Evolutionary conservation across 2,113 vertebrate genomes (phyloP).

Genomic region (Cheilinus undulatus): DNA sequence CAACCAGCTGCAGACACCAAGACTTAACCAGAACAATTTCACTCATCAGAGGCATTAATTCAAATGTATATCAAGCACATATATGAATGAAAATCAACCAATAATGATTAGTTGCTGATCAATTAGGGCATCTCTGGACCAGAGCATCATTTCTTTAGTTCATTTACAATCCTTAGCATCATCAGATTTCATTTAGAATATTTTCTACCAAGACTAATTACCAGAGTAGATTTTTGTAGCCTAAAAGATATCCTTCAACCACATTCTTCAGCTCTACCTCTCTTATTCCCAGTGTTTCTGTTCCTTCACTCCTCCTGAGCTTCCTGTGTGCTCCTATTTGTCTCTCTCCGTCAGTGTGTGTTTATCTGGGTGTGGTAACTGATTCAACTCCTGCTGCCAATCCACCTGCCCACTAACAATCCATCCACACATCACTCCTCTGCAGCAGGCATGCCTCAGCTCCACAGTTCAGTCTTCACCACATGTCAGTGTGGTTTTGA

Average conservation of each 20-base stretch:
- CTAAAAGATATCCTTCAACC: not conserved
- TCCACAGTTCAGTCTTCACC: not conserved
- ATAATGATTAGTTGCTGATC: too few relatives aligned
- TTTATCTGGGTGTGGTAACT: not conserved
- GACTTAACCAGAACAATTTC: too few relatives aligned
- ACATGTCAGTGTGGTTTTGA: not conserved
- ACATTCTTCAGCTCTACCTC: not conserved
- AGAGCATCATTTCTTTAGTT: too few relatives aligned
- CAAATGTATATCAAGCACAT: too few relatives aligned
- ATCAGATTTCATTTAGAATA: not conserved
- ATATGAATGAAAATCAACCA: too few relatives aligned
- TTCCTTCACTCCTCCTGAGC: too few relatives aligned
- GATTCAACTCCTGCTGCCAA: not conserved
- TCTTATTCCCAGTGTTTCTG: not conserved
- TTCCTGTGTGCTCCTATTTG: not conserved
- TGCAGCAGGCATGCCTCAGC: not conserved
- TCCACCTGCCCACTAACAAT: not conserved
- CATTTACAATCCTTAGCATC: too few relatives aligned
- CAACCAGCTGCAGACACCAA: too few relatives aligned
- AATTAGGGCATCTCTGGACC: too few relatives aligned
- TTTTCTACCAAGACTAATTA: not conserved
- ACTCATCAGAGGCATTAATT: too few relatives aligned
- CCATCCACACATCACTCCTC: not conserved
- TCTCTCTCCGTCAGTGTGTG: not conserved
- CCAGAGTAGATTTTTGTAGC: too few relatives aligned